Evolutionary conservation across 2,888 invertebrate species (phyloP).

Genomic region (Drosophila kambysellisi): DNA sequence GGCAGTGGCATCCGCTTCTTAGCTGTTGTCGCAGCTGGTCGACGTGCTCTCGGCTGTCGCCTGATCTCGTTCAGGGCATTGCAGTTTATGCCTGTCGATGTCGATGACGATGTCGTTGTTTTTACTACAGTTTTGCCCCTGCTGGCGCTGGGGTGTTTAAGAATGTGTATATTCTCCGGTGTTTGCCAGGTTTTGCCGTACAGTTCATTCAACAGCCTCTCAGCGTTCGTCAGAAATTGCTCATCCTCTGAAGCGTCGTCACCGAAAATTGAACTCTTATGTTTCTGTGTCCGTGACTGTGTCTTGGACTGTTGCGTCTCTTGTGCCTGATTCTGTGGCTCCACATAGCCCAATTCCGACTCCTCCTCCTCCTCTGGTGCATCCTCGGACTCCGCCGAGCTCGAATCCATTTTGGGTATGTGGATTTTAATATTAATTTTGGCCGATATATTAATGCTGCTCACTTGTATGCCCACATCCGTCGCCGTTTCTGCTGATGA

Average conservation of each 20-base stretch:
- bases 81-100: background rate
- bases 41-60: slow-evolving; percentile 23
- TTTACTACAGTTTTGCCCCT: slow-evolving; percentile 29
- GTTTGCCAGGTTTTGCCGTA: slow-evolving; percentile 85
- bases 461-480: slow-evolving; percentile 65
- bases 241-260: slow-evolving; percentile 56
- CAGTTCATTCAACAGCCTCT: slow-evolving; percentile 79
- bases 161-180: slow-evolving; percentile 81
- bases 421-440: slow-evolving; percentile 84
- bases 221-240: slow-evolving; percentile 74
- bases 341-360: background rate
- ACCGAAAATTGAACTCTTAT: slow-evolving; percentile 28
- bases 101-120: background rate
- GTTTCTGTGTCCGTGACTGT: background rate
- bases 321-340: slow-evolving; percentile 1
- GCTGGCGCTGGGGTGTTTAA: slow-evolving; percentile 70
- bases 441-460: slow-evolving; percentile 83
- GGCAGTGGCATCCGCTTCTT: slow-evolving; percentile 27
- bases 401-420: slow-evolving; percentile 68
- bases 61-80: slow-evolving; percentile 34
- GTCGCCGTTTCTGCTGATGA: slow-evolving; percentile 3
- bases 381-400: slow-evolving; percentile 40
- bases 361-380: slow-evolving; percentile 31
- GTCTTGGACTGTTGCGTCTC: background rate
- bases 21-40: slow-evolving; percentile 19